Percentiles rank a stretch among this genome's conserved stretches.
These are phyloP conservation scores for Cladorhizidae sp. DNA, from an alignment of 37 sponge, comb jelly and placozoan species.

Conservation along the genomic window DNA sequence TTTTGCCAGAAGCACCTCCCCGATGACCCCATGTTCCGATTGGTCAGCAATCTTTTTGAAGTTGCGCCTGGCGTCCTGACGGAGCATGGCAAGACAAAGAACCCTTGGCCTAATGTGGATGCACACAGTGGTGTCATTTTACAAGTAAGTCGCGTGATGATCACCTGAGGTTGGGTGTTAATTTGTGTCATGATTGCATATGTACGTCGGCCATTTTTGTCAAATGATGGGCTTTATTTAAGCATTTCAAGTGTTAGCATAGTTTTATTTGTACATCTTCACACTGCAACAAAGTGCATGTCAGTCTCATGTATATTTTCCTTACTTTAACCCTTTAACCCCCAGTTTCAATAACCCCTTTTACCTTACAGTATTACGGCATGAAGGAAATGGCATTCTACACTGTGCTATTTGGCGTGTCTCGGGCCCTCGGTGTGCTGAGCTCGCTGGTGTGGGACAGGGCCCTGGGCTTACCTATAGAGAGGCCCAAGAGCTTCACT, in stretches of 20 bases:
- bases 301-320: no score
- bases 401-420: slow-evolving; percentile 99
- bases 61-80: slow-evolving; percentile 85
- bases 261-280: no score
- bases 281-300: not conserved
- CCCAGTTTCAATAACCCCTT: not conserved
- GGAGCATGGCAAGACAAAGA: slow-evolving; percentile 95
- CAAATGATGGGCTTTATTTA: no score
- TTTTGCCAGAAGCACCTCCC: slow-evolving; percentile 98
- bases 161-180: no score
- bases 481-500: slow-evolving; percentile 96
- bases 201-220: no score
- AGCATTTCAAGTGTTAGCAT: no score
- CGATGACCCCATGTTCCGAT: slow-evolving; percentile 89
- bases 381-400: slow-evolving; percentile 98
- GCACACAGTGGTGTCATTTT: slow-evolving; percentile 97
- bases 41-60: slow-evolving; percentile 81
- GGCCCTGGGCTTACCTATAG: slow-evolving; percentile 95
- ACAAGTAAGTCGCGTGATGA: slow-evolving; percentile 63
- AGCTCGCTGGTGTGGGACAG: slow-evolving; percentile 97
- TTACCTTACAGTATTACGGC: slow-evolving; percentile 83
- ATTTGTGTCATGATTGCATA: no score
- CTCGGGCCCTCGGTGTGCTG: slow-evolving; percentile 96
- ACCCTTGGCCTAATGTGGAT: slow-evolving; percentile 99
- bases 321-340: no score